Percentiles rank a stretch among this genome's conserved stretches.
These are phyloP conservation scores for Eupeodes luniger DNA, from an alignment of 2,888 invertebrate genomes.

Conservation along the genomic window DNA sequence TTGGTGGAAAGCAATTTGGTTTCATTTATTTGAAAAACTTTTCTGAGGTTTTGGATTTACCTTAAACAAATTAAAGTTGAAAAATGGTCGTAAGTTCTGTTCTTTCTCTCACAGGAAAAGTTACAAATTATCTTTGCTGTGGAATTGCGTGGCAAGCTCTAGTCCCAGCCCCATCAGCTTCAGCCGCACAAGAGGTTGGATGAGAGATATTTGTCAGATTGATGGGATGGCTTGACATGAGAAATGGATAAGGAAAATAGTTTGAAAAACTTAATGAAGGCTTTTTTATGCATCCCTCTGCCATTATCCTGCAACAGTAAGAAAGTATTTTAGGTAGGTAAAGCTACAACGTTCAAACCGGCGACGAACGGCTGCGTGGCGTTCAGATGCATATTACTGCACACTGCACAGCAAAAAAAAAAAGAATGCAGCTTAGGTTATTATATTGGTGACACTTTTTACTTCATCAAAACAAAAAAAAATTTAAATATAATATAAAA, in stretches of 20 bases:
- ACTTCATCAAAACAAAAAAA: neutral
- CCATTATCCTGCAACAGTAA: neutral
- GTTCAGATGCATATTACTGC: neutral
- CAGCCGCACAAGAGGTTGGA: neutral
- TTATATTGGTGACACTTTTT: constrained; percentile 16
- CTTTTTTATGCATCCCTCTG: constrained; percentile 33
- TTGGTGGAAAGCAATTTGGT: constrained; percentile 16
- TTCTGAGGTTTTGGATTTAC: constrained; percentile 40
- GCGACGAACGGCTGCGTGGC: no score
- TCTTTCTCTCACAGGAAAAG: constrained; percentile 20
- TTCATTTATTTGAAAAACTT: constrained; percentile 53
- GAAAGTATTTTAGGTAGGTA: neutral
- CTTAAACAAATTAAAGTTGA: constrained; percentile 73
- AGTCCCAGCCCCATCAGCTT: neutral
- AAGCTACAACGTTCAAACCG: no score
- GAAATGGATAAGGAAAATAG: constrained; percentile 40
- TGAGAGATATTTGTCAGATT: constrained; percentile 53
- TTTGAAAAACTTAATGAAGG: constrained; percentile 48
- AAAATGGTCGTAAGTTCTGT: constrained; percentile 67
- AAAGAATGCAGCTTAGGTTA: neutral
- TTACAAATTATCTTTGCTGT: constrained; percentile 63
- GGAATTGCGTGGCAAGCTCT: constrained; percentile 17
- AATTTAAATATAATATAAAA: no score
- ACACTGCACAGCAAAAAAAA: neutral
- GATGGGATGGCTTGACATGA: constrained; percentile 53